These are phyloP conservation scores for Scaptomyza parva DNA, from an alignment of 2,888 invertebrate genomes.

Conservation along the genomic window DNA sequence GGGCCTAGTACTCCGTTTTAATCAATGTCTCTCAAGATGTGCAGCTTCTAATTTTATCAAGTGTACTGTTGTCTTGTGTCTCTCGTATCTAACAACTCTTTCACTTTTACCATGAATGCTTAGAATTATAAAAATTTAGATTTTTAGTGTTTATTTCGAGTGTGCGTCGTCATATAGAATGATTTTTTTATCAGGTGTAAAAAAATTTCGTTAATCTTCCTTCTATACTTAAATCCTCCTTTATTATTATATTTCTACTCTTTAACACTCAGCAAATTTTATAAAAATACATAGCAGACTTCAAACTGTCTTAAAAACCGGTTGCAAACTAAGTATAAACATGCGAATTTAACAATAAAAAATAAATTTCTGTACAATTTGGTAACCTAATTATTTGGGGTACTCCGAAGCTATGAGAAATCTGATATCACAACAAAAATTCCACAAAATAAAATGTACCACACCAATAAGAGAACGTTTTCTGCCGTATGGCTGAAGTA, in stretches of 20 bases:
- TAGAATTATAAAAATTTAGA: constrained; percentile 10
- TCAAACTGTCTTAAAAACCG: neutral
- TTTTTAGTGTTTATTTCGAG: constrained; percentile 14
- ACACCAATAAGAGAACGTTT: no score
- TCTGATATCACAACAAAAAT: neutral
- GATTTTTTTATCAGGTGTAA: neutral
- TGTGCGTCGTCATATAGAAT: constrained; percentile 12
- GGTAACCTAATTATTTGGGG: no score
- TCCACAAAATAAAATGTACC: neutral
- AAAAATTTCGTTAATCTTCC: neutral
- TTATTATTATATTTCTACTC: neutral
- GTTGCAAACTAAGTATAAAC: neutral
- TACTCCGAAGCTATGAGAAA: neutral
- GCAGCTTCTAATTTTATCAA: constrained; percentile 6
- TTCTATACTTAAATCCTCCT: neutral
- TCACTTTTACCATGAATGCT: constrained; percentile 20
- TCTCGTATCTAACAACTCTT: constrained; percentile 7
- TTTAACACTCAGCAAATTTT: neutral
- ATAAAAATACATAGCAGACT: neutral
- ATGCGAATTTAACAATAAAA: no score
- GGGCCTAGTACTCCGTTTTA: constrained; percentile 5
- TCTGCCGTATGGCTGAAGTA: no score
- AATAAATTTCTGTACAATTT: no score
- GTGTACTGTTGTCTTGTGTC: constrained; percentile 1
- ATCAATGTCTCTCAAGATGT: constrained; percentile 1